Evolutionary conservation across 2,888 invertebrate genomes (phyloP).

Genomic region (Enchytraeus crypticus): DNA sequence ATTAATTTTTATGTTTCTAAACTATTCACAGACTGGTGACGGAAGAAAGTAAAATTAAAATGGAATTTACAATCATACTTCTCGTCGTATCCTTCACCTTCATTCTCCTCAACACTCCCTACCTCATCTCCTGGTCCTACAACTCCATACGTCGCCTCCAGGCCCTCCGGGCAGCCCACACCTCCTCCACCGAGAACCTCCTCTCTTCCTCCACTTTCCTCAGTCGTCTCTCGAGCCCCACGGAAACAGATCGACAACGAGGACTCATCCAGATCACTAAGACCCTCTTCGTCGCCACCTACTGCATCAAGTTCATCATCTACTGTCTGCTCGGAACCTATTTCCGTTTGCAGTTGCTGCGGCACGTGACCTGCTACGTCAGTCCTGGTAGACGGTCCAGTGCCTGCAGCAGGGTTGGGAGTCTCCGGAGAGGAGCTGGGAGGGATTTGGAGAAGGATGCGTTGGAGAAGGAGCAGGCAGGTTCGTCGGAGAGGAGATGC

Average conservation of each 20-base stretch:
- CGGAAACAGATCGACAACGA: conserved; percentile 5
- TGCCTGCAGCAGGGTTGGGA: no score
- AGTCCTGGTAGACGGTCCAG: no score
- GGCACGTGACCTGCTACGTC: not conserved
- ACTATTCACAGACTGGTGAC: conserved; percentile 24
- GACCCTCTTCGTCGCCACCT: conserved; percentile 40
- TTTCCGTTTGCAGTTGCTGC: conserved; percentile 29
- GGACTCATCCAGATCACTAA: conserved; percentile 26
- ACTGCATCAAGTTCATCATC: conserved; percentile 43
- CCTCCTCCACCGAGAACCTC: no score
- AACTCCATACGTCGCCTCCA: conserved; percentile 17
- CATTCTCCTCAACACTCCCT: conserved; percentile 42
- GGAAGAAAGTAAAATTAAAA: conserved; percentile 33
- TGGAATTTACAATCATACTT: conserved; percentile 41
- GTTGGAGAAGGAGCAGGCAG: no score
- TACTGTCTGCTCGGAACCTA: conserved; percentile 41
- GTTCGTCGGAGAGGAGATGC: no score
- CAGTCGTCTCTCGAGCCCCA: conserved; percentile 19
- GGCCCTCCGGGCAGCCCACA: no score
- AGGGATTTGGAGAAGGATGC: no score
- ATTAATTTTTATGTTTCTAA: no score
- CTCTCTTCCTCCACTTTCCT: conserved; percentile 20
- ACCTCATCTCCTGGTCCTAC: conserved; percentile 36
- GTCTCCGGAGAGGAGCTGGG: no score
- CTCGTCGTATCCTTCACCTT: conserved; percentile 41